Percentiles rank a stretch among this genome's conserved stretches.
Evolutionary conservation across 2,797 vertebrate species (phyloP).

Genomic region (Lagodon rhomboides): DNA sequence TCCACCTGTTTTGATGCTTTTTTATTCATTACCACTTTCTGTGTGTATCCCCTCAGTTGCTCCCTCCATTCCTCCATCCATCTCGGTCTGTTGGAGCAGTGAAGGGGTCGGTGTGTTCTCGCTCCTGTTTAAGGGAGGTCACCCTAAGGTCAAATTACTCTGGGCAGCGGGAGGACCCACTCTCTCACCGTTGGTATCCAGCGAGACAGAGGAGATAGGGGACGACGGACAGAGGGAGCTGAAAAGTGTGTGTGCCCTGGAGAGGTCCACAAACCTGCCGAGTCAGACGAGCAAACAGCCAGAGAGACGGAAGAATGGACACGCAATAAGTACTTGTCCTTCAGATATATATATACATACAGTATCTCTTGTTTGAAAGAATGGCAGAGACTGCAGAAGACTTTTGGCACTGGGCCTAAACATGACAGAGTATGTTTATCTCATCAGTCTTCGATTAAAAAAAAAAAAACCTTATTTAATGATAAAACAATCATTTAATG

Average conservation of each 20-base stretch:
- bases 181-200: constrained; percentile 76
- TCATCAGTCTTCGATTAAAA: background rate
- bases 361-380: background rate
- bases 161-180: constrained; percentile 83
- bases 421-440: background rate
- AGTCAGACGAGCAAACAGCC: constrained; percentile 31
- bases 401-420: background rate
- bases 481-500: too few species aligned
- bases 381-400: background rate
- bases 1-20: background rate
- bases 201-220: constrained; percentile 79
- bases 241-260: constrained; percentile 83
- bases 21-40: background rate
- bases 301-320: constrained; percentile 63
- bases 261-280: constrained; percentile 57
- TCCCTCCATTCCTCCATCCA: constrained; percentile 77
- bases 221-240: constrained; percentile 78
- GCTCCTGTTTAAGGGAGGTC: constrained; percentile 80
- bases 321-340: constrained; percentile 67
- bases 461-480: background rate
- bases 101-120: constrained; percentile 85
- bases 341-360: background rate
- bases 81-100: constrained; percentile 88
- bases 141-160: constrained; percentile 73
- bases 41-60: constrained; percentile 61